Evolutionary conservation across 1,140 invertebrate species (phyloP), one percentile per base, ranked within the genome.

Genomic region (Adoxophyes honmai): DNA sequence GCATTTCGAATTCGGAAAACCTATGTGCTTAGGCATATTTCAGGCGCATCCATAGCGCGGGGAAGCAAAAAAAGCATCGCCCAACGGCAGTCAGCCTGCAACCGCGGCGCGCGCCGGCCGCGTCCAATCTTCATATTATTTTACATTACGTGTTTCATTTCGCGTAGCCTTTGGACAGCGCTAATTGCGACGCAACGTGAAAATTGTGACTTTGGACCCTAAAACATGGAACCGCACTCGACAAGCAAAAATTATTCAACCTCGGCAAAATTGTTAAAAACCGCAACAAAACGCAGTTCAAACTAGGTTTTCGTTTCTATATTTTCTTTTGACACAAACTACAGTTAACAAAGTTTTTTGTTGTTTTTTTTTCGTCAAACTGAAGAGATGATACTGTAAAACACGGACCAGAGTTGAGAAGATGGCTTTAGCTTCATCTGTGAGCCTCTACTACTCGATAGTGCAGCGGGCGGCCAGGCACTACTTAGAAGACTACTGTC

Each of bases 371-470:
- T 88, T 77, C 84, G 78, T 80, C 72, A 73, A 75, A 82, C 34
- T 42, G 54, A 58, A 44, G 37, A 38, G 15, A 60, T 42, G 59
- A 61, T 58, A 67, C 65, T 60, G 59, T 62, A 62, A 75, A 63
- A 75, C 75, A 70, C 70, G 69, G 73, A 75, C 59, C 71, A 62
- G 67, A 69, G 61, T 60, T 60, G 57, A 64, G 75, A 87, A 79
- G 64, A 90, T 89, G 89, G 88, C 88, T 73, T 79, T 89, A 34
- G 88, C 88, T 59, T 90, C 89, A 66, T 90, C 89, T 67, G 89
- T 90, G 64, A 90, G 89, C 75, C 70, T 90, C 44, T 90, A 90
- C 73, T 90, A 90, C 75, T 89, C 87, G 11, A 90, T 90, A 59
- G 89, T 90, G 70, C 89, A 90, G 73, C 78, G 88, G 52, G 89